Conservation (phyloP, 2,113 vertebrate genomes). For the Paedocypris sp. region DNA sequence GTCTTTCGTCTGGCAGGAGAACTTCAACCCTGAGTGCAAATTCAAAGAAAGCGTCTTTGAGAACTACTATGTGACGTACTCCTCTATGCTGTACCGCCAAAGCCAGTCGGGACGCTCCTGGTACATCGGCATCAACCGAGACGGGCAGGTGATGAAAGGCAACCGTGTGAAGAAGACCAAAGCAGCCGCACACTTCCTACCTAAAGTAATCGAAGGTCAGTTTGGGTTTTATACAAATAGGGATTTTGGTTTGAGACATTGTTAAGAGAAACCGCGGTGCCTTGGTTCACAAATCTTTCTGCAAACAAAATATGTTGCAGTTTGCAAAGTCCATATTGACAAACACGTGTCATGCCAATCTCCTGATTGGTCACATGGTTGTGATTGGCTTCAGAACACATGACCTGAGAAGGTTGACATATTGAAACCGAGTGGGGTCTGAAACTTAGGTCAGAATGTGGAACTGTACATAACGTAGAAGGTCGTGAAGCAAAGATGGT, state of each 20-base stretch:
- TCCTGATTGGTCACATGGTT: neutral
- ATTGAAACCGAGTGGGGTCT: too few species aligned
- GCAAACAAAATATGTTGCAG: too few species aligned
- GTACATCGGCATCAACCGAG: slow-evolving; percentile 83
- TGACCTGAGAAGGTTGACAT: too few species aligned
- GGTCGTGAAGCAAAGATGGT: too few species aligned
- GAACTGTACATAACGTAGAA: too few species aligned
- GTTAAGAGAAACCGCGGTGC: too few species aligned
- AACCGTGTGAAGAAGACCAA: slow-evolving; percentile 87
- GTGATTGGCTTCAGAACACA: too few species aligned
- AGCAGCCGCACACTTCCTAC: slow-evolving; percentile 79
- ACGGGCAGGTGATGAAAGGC: slow-evolving; percentile 74
- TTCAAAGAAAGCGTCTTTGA: slow-evolving; percentile 91
- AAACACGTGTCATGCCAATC: neutral
- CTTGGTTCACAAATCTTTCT: too few species aligned
- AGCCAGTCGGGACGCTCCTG: slow-evolving; percentile 78
- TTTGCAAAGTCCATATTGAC: neutral
- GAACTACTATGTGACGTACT: slow-evolving; percentile 88
- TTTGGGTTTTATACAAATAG: neutral
- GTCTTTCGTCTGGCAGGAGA: slow-evolving; percentile 56
- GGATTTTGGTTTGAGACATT: neutral
- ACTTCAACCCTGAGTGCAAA: slow-evolving; percentile 83
- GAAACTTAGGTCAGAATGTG: too few species aligned
- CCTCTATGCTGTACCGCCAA: slow-evolving; percentile 82
- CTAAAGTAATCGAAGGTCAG: slow-evolving; percentile 82